phyloP scores from a whole-genome alignment of 2,113 vertebrate species.

The Cnemophilus loriae region DNA sequence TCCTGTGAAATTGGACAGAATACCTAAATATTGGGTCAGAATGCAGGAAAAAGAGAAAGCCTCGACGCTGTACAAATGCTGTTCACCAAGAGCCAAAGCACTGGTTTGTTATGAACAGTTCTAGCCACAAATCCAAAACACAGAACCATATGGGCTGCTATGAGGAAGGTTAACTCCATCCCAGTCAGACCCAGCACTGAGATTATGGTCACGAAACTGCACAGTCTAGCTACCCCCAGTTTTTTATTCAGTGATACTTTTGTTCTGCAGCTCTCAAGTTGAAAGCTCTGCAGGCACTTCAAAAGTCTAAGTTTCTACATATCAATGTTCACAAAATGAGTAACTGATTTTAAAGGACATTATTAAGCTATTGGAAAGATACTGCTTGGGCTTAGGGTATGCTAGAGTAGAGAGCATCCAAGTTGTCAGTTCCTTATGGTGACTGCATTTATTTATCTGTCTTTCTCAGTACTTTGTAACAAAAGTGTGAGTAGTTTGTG shows the following conservation, averaged over 20 bases:
- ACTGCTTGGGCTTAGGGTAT: background rate
- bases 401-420: background rate
- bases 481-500: background rate
- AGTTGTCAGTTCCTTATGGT: background rate
- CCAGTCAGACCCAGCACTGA: background rate
- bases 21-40: background rate
- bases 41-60: background rate
- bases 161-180: background rate
- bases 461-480: background rate
- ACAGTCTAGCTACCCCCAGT: background rate
- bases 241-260: background rate
- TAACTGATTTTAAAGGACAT: background rate
- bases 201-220: background rate
- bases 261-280: background rate
- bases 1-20: background rate
- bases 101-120: background rate
- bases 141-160: background rate
- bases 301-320: background rate
- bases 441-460: background rate
- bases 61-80: rapidly evolving
- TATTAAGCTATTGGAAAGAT: background rate
- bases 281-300: background rate
- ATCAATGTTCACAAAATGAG: background rate
- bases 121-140: background rate
- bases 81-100: background rate